phyloP scores from a whole-genome alignment of 2,888 invertebrate genomes.

The Chrysomela aeneicollis region DNA sequence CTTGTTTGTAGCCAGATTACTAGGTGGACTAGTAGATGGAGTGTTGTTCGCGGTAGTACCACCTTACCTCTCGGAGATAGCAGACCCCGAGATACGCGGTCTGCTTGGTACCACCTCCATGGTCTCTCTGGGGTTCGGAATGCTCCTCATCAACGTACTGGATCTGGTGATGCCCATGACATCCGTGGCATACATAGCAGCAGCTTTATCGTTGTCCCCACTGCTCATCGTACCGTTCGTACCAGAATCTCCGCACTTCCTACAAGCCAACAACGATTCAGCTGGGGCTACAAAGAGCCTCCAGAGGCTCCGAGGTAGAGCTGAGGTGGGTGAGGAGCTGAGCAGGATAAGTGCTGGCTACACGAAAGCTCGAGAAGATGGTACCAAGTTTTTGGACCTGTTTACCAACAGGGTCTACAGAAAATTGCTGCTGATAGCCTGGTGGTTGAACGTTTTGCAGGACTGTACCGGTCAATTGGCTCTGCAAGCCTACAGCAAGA shows the following conservation, averaged over 20 bases:
- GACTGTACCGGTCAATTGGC: constrained; percentile 69
- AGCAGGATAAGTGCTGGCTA: constrained; percentile 46
- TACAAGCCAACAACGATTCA: constrained; percentile 58
- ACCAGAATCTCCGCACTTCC: constrained; percentile 68
- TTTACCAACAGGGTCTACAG: constrained; percentile 66
- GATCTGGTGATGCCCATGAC: constrained; percentile 62
- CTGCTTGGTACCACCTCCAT: constrained; percentile 67
- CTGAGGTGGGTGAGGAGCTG: constrained; percentile 62
- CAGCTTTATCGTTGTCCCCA: constrained; percentile 60
- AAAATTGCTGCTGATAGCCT: constrained; percentile 69
- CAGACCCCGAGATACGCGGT: constrained; percentile 66
- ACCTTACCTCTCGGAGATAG: constrained; percentile 68
- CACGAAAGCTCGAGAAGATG: constrained; percentile 36
- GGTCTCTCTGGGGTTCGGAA: constrained; percentile 64
- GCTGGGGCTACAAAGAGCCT: constrained; percentile 62
- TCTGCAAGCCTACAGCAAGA: constrained; percentile 69
- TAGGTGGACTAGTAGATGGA: constrained; percentile 63
- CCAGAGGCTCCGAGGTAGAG: constrained; percentile 61
- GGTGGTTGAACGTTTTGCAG: constrained; percentile 65
- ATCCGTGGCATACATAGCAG: constrained; percentile 62
- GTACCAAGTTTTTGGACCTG: constrained; percentile 65
- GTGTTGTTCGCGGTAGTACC: constrained; percentile 61
- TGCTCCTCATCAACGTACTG: constrained; percentile 64
- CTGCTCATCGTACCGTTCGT: constrained; percentile 62
- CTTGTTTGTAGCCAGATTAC: constrained; percentile 64